Base-by-base conservation (phyloP, 2,113 vertebrate genomes). In the Miniopterus natalensis region DNA sequence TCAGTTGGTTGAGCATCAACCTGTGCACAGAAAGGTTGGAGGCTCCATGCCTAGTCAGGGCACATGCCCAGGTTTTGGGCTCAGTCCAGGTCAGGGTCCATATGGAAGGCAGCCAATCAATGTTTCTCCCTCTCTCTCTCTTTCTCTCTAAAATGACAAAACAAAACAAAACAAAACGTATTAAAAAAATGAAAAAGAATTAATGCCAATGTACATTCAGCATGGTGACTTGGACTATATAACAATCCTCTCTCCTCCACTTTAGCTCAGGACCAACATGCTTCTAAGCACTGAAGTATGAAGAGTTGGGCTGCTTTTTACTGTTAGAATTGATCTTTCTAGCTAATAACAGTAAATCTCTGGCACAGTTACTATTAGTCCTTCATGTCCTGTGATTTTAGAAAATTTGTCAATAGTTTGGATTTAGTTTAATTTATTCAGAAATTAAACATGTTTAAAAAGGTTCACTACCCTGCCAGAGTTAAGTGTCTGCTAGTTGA, bases 371-470 rank as follows among this genome's bases (percentile, higher is more conserved):
- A 8, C 10, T 88, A 55, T 85, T 79, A 25, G 27, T 59, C 25
- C 18, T 57, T 95, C 74, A 83, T 77, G 14, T 73, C 36, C 40
- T 53, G 7, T 47, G 57, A 79, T 49, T 95, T 85, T 93, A 66
- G 25, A 40, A 85, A 80, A 74, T 31, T 73, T 93, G 29, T 27
- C 71, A 93, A 45, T 57, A 74, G 36, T 85, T 90, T 57, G 20
- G 47, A 74, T 51, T 79, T 61, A 27, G 10, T 99, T 99, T 10
- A 99, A 96, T 81, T 55, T 86, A 36, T 40, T 78, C 10, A 66
- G 57, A 88, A 81, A 74, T 74, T 61, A 78, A 86, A 68, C 49
- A 29, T 49, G 15, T 78, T 93, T 47, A 21, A 68, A 65, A 55
- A 63, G 25, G 4, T 53, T 90, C n/a, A 40, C 42, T 53, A 61